These are phyloP conservation scores for Fopius arisanus DNA, from an alignment of 1,140 invertebrate genomes.

Conservation along the genomic window DNA sequence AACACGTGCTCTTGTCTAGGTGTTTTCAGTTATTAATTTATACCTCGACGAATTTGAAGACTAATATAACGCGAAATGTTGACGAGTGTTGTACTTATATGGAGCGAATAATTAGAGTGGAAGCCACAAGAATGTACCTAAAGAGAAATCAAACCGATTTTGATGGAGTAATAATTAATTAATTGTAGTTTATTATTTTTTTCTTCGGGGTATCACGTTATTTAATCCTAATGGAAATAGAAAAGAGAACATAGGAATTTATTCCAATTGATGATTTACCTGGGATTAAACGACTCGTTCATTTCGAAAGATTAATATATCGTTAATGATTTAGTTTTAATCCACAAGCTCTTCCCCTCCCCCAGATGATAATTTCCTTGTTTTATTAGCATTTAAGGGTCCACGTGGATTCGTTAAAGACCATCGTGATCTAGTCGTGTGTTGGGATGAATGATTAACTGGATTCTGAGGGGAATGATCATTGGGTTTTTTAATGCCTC, in stretches of 20 bases:
- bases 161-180: conserved; percentile 37
- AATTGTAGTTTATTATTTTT: conserved; percentile 36
- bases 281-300: too few relatives aligned
- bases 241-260: too few relatives aligned
- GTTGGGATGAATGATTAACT: conserved; percentile 41
- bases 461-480: background rate
- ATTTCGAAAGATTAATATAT: conserved; percentile 9
- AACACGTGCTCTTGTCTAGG: background rate
- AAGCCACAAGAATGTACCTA: conserved; percentile 18
- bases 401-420: conserved; percentile 48
- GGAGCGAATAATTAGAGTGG: background rate
- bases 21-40: background rate
- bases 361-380: background rate
- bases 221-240: too few relatives aligned
- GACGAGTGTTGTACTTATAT: conserved; percentile 10
- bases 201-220: conserved; percentile 31
- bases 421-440: conserved; percentile 61
- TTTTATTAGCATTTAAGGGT: conserved; percentile 56
- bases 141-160: background rate
- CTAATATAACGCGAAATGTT: background rate
- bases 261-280: too few relatives aligned
- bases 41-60: conserved; percentile 4
- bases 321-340: conserved; percentile 3
- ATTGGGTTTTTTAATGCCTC: background rate
- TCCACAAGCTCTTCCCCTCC: too few relatives aligned